A percentile compares a stretch with the other conserved stretches of the same genome.
Conservation (phyloP, 2,797 vertebrate genomes). For the Coluber constrictor region DNA sequence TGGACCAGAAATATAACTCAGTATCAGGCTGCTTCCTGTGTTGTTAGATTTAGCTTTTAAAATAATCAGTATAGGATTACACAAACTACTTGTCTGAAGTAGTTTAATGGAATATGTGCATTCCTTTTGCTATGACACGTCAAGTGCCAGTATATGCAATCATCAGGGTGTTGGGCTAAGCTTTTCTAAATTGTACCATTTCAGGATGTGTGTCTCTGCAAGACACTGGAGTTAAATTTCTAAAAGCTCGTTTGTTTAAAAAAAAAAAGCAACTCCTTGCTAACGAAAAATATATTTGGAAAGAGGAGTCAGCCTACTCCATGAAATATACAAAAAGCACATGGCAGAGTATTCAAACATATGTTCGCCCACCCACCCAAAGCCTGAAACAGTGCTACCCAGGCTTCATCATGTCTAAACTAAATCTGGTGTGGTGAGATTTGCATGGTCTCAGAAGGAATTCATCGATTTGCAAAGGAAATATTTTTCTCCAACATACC, state of each 20-base stretch:
- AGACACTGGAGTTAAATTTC: background rate
- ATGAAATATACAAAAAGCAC: background rate
- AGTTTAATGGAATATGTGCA: background rate
- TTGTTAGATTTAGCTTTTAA: background rate
- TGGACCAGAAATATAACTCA: background rate
- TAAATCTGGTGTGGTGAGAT: background rate
- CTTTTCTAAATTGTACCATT: background rate
- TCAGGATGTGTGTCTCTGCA: background rate
- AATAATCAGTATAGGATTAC: background rate
- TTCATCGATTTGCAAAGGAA: background rate
- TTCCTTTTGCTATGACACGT: background rate
- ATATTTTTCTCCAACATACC: background rate
- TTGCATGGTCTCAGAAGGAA: background rate
- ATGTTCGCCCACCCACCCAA: background rate
- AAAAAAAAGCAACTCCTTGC: background rate
- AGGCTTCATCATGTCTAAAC: background rate
- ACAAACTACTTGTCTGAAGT: background rate
- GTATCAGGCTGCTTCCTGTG: background rate
- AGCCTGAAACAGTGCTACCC: background rate
- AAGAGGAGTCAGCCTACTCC: background rate
- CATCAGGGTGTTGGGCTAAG: background rate
- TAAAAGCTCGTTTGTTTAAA: background rate
- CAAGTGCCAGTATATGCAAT: background rate
- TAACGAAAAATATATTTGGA: background rate
- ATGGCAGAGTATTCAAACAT: constrained; percentile 2